Percentiles rank a stretch among this genome's conserved stretches.
Conservation (phyloP, 2,797 vertebrate genomes). For the Enteromius unitaeniatus region DNA sequence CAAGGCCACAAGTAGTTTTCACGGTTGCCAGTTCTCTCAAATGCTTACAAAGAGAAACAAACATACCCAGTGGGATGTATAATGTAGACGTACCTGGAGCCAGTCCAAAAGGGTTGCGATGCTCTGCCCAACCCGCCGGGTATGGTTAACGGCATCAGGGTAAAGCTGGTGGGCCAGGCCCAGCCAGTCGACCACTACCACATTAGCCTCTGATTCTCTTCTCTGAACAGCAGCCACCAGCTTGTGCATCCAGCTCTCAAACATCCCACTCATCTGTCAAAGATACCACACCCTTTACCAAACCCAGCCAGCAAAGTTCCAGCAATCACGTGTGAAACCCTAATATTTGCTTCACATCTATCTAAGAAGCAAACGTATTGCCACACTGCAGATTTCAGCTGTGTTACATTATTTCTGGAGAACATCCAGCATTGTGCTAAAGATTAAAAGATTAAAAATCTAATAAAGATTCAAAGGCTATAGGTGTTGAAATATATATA, state of each 20-base stretch:
- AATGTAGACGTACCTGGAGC: slow-evolving; percentile 84
- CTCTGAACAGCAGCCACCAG: slow-evolving; percentile 85
- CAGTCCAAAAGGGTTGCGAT: slow-evolving; percentile 87
- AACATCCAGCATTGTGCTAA: neutral
- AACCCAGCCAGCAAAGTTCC: slow-evolving; percentile 21
- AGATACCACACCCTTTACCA: slow-evolving; percentile 31
- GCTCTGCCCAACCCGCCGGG: slow-evolving; percentile 77
- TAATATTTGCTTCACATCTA: slow-evolving; percentile 26
- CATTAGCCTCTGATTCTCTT: slow-evolving; percentile 85
- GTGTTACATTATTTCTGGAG: neutral
- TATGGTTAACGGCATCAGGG: slow-evolving; percentile 88
- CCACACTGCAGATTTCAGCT: neutral
- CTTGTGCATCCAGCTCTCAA: slow-evolving; percentile 87
- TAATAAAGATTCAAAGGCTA: neutral
- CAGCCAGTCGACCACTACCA: slow-evolving; percentile 93
- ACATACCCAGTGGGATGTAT: neutral
- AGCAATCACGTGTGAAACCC: slow-evolving; percentile 59
- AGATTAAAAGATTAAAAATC: neutral
- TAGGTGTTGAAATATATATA: neutral
- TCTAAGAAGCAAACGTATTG: neutral
- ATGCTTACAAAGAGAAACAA: slow-evolving; percentile 1
- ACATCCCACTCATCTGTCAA: slow-evolving; percentile 88
- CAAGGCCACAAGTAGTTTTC: slow-evolving; percentile 12
- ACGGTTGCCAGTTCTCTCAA: slow-evolving; percentile 29
- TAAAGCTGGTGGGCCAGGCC: slow-evolving; percentile 89